phyloP scores from a whole-genome alignment of 2,797 vertebrate species.

The Crenichthys baileyi region DNA sequence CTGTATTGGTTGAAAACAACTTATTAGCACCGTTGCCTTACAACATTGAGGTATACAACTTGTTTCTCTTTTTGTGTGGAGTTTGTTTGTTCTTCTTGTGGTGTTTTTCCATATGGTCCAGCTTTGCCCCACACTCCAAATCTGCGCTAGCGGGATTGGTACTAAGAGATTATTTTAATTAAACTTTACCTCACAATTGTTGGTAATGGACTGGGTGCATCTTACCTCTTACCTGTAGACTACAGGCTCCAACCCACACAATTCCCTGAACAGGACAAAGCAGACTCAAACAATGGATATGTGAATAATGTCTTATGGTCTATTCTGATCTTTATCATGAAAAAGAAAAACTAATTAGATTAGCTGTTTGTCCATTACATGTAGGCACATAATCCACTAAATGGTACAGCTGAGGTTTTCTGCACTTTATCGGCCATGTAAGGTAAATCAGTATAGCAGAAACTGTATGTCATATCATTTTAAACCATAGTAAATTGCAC shows the following conservation, averaged over 20 bases:
- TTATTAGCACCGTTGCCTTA: not conserved
- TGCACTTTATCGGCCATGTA: not conserved
- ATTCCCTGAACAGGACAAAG: not conserved
- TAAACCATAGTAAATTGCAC: not conserved
- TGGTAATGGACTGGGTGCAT: not conserved
- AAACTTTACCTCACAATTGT: not conserved
- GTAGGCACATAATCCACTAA: not conserved
- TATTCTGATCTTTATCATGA: not conserved
- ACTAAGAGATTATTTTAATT: not conserved
- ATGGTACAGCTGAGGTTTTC: not conserved
- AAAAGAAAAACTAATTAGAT: not conserved
- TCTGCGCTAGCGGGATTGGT: not conserved
- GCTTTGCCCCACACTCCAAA: not conserved
- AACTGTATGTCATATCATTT: not conserved
- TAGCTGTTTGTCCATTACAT: not conserved
- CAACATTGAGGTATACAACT: not conserved
- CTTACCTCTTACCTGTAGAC: not conserved
- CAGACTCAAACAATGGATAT: not conserved
- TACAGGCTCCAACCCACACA: not conserved
- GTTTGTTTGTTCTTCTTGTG: not conserved
- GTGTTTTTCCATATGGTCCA: not conserved
- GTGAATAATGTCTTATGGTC: not conserved
- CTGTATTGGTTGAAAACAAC: not conserved
- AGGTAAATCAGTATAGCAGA: not conserved
- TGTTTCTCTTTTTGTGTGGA: not conserved